Base-by-base conservation (phyloP, 2,113 vertebrate species). In the Melanostigma gelatinosum region DNA sequence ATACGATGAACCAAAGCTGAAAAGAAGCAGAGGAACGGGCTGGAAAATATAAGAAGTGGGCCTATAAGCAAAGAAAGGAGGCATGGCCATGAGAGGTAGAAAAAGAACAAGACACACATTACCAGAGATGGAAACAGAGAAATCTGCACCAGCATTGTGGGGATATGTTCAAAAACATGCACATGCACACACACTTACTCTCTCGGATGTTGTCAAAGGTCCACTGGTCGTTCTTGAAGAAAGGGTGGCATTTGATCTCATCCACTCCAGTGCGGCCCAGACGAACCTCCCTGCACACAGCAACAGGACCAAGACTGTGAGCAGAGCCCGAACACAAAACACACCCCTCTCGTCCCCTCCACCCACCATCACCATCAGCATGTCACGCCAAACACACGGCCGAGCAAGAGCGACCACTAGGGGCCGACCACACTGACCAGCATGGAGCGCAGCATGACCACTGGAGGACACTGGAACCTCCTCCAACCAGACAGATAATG, bases 211-310 rank as follows among this genome's bases (percentile, higher is more conserved):
- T 99, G 91, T 97, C 96, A 95, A 98, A 99, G 84, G 96, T 97
- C 98, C 98, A 99, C 69, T 99, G 97, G 85, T 99, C 96, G 54
- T 97, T 99, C 93, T 96, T 97, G 94, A 99, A 99, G 93, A 99
- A 99, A 83, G 95, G 94, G 75, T 99, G 98, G 77, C 93, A 90
- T 88, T 99, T 99, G 89, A 99, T 98, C 91, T 99, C 98, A 91
- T 97, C 97, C 84, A 99, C 96, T 64, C 96, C 96, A 42, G 94
- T 97, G 91, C 97, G 96, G 75, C 98, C 98, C 85, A 99, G 96
- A 72, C 98, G 96, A 85, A 97, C 97, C 87, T 97, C 96, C 94
- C 98, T 99, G 94, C 95, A 93, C 85, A 96, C 54, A 94, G 72
- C 4, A 32, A 86, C 82, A 93, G 70, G 61, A 79, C 48, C 48